Evolutionary conservation across 2,113 vertebrate genomes (phyloP).

Genomic region (Calyptommatus sinebrachiatus): DNA sequence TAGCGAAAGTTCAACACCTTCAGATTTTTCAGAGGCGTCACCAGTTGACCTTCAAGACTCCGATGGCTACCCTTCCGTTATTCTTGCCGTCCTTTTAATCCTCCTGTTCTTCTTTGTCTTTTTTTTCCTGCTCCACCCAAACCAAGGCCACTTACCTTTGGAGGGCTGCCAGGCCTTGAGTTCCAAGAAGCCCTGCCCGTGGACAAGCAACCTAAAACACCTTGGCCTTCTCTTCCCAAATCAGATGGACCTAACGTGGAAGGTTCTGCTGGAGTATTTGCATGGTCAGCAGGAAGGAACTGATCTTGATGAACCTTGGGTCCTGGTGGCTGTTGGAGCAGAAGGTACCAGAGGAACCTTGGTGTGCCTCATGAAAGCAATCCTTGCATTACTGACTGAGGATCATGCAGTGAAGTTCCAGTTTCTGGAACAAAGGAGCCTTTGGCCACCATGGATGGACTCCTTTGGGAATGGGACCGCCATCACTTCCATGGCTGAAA

Average conservation of each 20-base stretch:
- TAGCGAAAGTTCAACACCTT: not conserved
- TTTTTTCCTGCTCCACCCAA: not conserved
- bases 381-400: conserved; percentile 1
- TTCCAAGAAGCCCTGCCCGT: rapidly evolving
- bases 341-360: conserved; percentile 1
- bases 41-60: not conserved
- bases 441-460: not conserved
- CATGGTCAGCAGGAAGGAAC: not conserved
- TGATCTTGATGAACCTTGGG: not conserved
- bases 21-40: not conserved
- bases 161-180: not conserved
- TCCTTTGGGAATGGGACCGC: not conserved
- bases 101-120: conserved; percentile 30
- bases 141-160: not conserved
- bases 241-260: conserved; percentile 7
- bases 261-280: not conserved
- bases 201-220: not conserved
- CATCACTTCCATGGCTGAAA: not conserved
- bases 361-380: conserved; percentile 11
- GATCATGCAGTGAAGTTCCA: not conserved
- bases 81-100: conserved; percentile 12
- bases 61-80: conserved; percentile 32
- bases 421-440: not conserved
- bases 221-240: conserved; percentile 23
- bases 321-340: not conserved